These are phyloP conservation scores for Etia nguti DNA, from an alignment of 2,113 vertebrate species.

Conservation along the genomic window DNA sequence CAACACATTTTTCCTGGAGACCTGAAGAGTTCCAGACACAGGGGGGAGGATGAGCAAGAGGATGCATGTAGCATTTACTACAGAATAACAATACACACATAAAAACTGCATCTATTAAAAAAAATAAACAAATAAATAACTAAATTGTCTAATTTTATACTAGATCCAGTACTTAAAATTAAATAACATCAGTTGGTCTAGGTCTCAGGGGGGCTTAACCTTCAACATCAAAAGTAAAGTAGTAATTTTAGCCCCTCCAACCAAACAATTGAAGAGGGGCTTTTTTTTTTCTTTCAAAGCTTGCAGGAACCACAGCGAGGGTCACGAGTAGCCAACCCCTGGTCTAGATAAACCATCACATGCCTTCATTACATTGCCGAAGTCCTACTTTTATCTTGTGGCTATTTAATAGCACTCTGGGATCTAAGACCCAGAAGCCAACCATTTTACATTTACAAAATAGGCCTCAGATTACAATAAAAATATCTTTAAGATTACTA, in stretches of 20 bases:
- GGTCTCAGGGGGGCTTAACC: not conserved
- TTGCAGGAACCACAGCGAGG: not conserved
- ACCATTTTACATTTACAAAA: not conserved
- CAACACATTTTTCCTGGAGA: slow-evolving; percentile 87
- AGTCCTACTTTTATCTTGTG: not conserved
- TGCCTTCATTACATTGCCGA: not conserved
- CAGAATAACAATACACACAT: not conserved
- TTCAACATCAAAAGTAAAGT: not conserved
- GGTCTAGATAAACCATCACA: not conserved
- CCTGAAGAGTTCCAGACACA: slow-evolving; percentile 65
- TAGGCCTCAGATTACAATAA: not conserved
- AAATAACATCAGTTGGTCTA: rapidly evolving
- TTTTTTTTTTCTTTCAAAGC: not conserved
- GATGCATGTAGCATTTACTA: not conserved
- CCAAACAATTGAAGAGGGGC: not conserved
- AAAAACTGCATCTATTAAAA: not conserved
- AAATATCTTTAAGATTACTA: rapidly evolving
- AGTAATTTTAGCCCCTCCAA: not conserved
- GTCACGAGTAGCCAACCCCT: not conserved
- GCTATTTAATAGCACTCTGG: not conserved
- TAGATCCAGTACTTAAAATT: not conserved
- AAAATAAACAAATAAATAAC: not conserved
- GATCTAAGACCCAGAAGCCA: not conserved
- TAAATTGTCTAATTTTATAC: not conserved
- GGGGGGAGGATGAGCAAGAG: not conserved